phyloP scores from a whole-genome alignment of 2,888 invertebrate species.

The Hybos culiciformis region DNA sequence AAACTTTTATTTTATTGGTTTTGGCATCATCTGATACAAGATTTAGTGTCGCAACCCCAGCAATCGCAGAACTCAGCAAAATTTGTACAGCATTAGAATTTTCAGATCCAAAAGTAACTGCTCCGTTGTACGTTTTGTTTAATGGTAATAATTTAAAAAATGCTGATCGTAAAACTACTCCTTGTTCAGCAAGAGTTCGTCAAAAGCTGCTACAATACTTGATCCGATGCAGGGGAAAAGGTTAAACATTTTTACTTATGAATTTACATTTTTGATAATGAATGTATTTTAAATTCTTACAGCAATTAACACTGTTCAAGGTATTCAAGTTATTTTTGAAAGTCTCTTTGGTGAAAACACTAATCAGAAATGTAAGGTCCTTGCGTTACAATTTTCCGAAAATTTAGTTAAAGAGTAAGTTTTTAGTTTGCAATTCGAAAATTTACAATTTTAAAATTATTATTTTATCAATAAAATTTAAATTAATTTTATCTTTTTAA shows the following conservation, averaged over 20 bases:
- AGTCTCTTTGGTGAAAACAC: slow-evolving; percentile 72
- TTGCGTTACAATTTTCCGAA: slow-evolving; percentile 68
- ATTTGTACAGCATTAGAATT: slow-evolving; percentile 60
- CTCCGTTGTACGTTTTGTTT: slow-evolving; percentile 67
- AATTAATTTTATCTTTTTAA: slow-evolving; percentile 10
- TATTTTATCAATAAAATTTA: not conserved
- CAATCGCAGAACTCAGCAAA: slow-evolving; percentile 73
- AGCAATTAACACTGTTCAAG: slow-evolving; percentile 62
- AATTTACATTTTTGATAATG: too few relatives aligned
- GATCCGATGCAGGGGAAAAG: slow-evolving; percentile 54
- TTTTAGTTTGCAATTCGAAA: not conserved
- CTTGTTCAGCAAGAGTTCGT: slow-evolving; percentile 71
- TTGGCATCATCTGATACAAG: slow-evolving; percentile 81
- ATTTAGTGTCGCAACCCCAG: slow-evolving; percentile 76
- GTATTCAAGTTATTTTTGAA: slow-evolving; percentile 81
- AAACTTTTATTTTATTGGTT: slow-evolving; percentile 61
- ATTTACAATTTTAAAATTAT: slow-evolving; percentile 1
- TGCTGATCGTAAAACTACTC: slow-evolving; percentile 56
- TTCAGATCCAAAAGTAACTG: slow-evolving; percentile 51
- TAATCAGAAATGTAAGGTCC: slow-evolving; percentile 65
- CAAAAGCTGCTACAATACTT: slow-evolving; percentile 75
- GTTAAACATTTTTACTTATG: too few relatives aligned
- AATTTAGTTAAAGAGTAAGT: slow-evolving; percentile 70
- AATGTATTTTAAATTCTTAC: too few relatives aligned
- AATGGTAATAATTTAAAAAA: slow-evolving; percentile 37